A percentile compares a stretch with the other conserved stretches of the same genome.
Evolutionary conservation across 2,888 invertebrate genomes (phyloP).

Genomic region (Hyposoter didymator): DNA sequence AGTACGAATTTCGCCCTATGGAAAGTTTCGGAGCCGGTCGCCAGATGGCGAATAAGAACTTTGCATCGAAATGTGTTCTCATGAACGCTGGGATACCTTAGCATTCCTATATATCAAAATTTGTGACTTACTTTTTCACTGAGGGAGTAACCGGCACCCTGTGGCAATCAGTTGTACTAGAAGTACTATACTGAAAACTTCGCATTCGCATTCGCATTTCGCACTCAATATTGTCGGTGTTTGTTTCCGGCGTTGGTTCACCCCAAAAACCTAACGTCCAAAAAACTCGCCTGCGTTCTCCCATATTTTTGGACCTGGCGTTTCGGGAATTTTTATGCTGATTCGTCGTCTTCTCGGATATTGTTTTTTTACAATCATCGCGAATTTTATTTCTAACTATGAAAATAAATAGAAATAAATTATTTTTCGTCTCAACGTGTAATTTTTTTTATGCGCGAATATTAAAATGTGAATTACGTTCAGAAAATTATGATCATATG

Average conservation of each 20-base stretch:
- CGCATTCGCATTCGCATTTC: background rate
- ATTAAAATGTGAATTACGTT: background rate
- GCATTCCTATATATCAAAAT: conserved; percentile 44
- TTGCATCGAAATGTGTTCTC: conserved; percentile 21
- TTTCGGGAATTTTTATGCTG: too few species aligned
- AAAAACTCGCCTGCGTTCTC: conserved; percentile 25
- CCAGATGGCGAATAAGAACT: conserved; percentile 50
- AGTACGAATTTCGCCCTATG: background rate
- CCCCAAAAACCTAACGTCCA: conserved; percentile 56
- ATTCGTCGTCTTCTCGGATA: too few species aligned
- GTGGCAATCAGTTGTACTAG: conserved; percentile 28
- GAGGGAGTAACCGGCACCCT: conserved; percentile 46
- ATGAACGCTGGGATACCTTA: conserved; percentile 4
- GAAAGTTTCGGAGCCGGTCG: background rate
- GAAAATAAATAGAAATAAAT: too few species aligned
- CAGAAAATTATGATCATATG: too few species aligned
- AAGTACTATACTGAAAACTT: background rate
- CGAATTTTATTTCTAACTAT: too few species aligned
- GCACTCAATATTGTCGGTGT: conserved; percentile 35
- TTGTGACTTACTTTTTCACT: background rate
- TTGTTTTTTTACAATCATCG: too few species aligned
- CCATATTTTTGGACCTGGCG: conserved; percentile 50
- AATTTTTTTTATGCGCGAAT: background rate
- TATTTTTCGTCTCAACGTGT: too few species aligned
- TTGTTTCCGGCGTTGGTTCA: conserved; percentile 52